A percentile compares a stretch with the other conserved stretches of the same genome.
Evolutionary conservation across 2,797 vertebrate genomes (phyloP).

Genomic region (Enteromius viviparus): DNA sequence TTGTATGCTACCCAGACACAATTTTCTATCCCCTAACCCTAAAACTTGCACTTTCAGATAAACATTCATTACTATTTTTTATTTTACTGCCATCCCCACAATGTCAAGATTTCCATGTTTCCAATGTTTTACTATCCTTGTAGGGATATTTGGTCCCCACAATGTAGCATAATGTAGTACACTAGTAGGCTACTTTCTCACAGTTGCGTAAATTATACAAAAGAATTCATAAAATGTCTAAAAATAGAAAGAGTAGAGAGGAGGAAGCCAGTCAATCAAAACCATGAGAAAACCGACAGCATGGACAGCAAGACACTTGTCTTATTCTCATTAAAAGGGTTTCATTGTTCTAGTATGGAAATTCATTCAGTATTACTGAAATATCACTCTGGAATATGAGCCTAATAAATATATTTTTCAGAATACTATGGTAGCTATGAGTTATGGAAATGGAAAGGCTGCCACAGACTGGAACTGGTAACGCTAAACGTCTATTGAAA

Average conservation of each 20-base stretch:
- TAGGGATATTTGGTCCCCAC: no score
- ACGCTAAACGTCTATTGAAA: slow-evolving; percentile 41
- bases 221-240: background rate
- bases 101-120: no score
- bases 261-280: background rate
- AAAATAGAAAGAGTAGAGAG: slow-evolving; percentile 19
- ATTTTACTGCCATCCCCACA: no score
- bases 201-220: slow-evolving; percentile 8
- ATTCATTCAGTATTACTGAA: slow-evolving; percentile 30
- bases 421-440: slow-evolving; percentile 31
- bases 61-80: no score
- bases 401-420: slow-evolving; percentile 33
- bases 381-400: slow-evolving; percentile 30
- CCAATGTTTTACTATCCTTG: no score
- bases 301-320: slow-evolving; percentile 23
- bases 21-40: no score
- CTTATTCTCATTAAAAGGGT: slow-evolving; percentile 16
- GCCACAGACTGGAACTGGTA: slow-evolving; percentile 27
- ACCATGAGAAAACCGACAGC: slow-evolving; percentile 17
- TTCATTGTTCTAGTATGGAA: slow-evolving; percentile 27
- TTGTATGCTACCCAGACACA: no score
- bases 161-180: no score
- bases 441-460: slow-evolving; percentile 6
- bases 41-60: no score
- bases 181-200: background rate